Evolutionary conservation across 2,888 invertebrate species (phyloP), one percentile per base, ranked within the genome.

Genomic region (Aelia acuminata): DNA sequence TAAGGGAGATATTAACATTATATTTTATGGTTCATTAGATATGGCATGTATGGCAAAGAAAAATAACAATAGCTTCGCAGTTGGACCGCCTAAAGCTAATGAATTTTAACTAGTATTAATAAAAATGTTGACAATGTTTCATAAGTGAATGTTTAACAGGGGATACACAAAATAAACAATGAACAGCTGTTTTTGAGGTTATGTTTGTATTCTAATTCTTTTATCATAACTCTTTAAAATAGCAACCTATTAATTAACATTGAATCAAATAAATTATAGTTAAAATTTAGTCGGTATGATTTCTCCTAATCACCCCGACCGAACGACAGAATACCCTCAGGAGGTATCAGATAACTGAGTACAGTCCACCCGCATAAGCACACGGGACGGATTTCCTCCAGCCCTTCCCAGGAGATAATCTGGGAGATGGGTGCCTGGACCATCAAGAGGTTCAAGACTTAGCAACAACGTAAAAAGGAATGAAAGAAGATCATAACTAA

Each of bases 281-380:
- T 26, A 26, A 26, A 4, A 15, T 26, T 26, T 57, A 4, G 53
- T n/a, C 15, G 26, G 26, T 57, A 4, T 26, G 0, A n/a, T 53
- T 22, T 8, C 53, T 53, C 26, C 26, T 26, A 26, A 26, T 53
- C n/a, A 53, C 10, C 11, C 53, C n/a, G n/a, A 53, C 39, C 5
- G 2, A 75, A 75, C 39, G 0, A 80, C 43, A 7, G 15, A n/a
- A 80, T 43, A 80, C n/a, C 43, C 43, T 43, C 39, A 13, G 43
- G 18, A 43, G n/a, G 43, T 43, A 39, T 47, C 80, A 80, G 80
- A 80, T 47, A 47, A 43, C 43, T 15, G 43, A 47, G 35, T 43
- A 80, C 80, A 80, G 80, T 80, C n/a, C 43, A n/a, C 80, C 80
- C 80, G 80, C 80, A 80, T 80, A 22, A 3, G 10, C 39, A 43